Conservation (phyloP, 2,113 vertebrate genomes). For the Podiceps cristatus region DNA sequence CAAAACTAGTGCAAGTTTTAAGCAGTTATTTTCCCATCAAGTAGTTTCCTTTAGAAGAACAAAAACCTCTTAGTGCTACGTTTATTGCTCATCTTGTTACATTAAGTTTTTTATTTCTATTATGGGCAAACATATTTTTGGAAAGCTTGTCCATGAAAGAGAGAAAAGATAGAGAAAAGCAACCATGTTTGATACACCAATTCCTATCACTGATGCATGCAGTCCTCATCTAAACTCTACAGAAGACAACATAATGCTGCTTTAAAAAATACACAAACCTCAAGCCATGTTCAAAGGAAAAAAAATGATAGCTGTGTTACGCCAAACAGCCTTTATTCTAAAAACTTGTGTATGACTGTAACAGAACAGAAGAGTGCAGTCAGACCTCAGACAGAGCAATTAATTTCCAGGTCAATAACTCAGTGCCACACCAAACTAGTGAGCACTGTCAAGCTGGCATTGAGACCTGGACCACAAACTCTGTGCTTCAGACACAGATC, state of each 20-base stretch:
- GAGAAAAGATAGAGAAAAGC: neutral
- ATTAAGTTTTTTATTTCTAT: neutral
- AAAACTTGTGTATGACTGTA: neutral
- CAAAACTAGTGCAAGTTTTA: neutral
- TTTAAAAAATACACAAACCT: neutral
- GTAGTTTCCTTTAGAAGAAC: neutral
- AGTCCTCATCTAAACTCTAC: neutral
- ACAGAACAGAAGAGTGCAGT: neutral
- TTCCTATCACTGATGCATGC: neutral
- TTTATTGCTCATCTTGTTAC: neutral
- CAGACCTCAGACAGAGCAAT: neutral
- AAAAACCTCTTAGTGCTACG: neutral
- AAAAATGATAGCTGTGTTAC: neutral
- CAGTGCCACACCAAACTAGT: neutral
- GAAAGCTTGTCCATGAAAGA: neutral
- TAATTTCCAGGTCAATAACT: constrained; percentile 17
- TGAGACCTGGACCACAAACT: neutral
- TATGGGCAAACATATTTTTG: neutral
- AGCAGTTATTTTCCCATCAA: neutral
- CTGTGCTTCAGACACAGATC: neutral
- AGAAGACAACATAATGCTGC: neutral
- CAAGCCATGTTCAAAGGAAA: neutral
- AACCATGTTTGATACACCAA: neutral
- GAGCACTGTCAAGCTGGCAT: neutral
- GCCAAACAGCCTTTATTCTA: neutral